Percentiles rank a stretch among this genome's conserved stretches.
Conservation (phyloP, 1,140 invertebrate species). For the Hydropsyche tenuis region DNA sequence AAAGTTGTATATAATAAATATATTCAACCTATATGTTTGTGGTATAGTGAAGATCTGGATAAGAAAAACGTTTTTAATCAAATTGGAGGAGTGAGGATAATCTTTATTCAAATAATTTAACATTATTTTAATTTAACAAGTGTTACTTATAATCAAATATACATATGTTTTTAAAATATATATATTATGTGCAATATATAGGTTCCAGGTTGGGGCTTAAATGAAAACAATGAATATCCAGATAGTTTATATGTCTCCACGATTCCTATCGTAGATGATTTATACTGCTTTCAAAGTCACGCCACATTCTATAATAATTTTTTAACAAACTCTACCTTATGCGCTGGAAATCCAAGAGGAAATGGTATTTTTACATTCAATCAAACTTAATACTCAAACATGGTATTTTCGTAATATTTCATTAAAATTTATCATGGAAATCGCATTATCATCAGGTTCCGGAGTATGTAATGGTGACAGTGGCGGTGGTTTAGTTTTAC, state of each 20-base stretch:
- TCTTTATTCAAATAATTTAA: not conserved
- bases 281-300: constrained; percentile 40
- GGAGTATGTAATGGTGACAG: constrained; percentile 70
- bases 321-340: constrained; percentile 38
- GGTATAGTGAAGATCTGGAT: constrained; percentile 33
- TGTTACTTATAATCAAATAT: too few species aligned
- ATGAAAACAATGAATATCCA: constrained; percentile 30
- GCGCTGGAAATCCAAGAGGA: constrained; percentile 43
- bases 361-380: too few species aligned
- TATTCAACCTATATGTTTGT: constrained; percentile 43
- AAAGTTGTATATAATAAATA: constrained; percentile 40
- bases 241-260: constrained; percentile 22
- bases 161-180: too few species aligned
- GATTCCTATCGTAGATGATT: constrained; percentile 37
- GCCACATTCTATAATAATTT: constrained; percentile 40
- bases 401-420: not conserved
- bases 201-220: constrained; percentile 41
- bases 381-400: not conserved
- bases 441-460: constrained; percentile 59
- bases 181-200: constrained; percentile 13
- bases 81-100: constrained; percentile 34
- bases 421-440: not conserved
- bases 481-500: constrained; percentile 67
- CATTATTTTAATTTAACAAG: too few species aligned
- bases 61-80: constrained; percentile 39